Base-by-base conservation (phyloP, 1,140 invertebrate species). In the Caenorhabditis briggsae region DNA sequence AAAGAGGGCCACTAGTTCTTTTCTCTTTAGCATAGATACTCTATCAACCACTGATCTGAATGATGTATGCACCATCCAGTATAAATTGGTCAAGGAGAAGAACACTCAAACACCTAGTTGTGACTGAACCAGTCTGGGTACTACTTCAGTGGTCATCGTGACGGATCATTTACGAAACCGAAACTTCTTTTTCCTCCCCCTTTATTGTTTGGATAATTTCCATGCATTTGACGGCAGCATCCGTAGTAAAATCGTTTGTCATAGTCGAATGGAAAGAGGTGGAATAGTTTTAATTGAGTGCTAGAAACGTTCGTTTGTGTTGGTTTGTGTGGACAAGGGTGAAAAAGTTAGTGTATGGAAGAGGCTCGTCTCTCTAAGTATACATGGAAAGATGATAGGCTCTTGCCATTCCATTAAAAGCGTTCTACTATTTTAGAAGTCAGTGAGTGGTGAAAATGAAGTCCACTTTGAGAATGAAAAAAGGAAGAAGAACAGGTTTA, bases 321-420 rank as follows among this genome's bases (percentile, higher is more conserved):
- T 78, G 50, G 18, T 23, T 78, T 78, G 70, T 48, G 16, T 70
- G 64, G 16, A 70, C 33, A 78, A 78, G 16, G 14, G 25, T 20
- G 70, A 78, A 50, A 9, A 50, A 50, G 50, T 46, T 41, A 46
- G 43, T 16, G 70, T 53, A 23, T 50, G 70, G 70, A 78, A 78
- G 20, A 46, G 70, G 46, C 48, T 46, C 48, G 20, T 78, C 46
- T n/a, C 46, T 78, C 20, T 70, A n/a, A 43, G 23, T 70, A 46
- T 78, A 78, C 70, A 78, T 50, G 70, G 70, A 78, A 78, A 78
- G 70, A 78, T 78, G 70, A 78, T 78, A 78, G 53, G 43, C 70
- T 23, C n/a, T n/a, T 50, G 33, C n/a, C 20, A 50, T 78, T n/a
- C 43, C 70, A 78, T 78, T 78, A 78, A 78, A 78, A 20, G 70